Conservation (phyloP, 1,140 invertebrate species). For the Leptoteleia sp. region DNA sequence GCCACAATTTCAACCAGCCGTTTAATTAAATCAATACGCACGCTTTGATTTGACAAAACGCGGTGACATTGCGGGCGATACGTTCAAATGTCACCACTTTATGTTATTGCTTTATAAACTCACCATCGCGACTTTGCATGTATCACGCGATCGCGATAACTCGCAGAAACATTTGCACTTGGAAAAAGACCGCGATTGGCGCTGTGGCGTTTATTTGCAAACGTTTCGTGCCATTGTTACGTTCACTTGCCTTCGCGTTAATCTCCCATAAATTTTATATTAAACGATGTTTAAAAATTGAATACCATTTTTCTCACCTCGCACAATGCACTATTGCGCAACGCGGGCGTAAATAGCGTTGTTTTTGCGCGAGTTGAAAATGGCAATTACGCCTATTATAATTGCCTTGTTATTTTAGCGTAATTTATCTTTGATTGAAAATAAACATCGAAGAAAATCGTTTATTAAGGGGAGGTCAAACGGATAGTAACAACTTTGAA, state of each 20-base stretch:
- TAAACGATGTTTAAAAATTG: too few species aligned
- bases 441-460: too few species aligned
- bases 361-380: too few species aligned
- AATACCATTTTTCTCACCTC: too few species aligned
- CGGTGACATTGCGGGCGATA: slow-evolving; percentile 4
- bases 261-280: background rate
- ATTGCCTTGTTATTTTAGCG: too few species aligned
- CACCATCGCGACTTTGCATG: slow-evolving; percentile 28
- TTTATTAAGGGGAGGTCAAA: too few species aligned
- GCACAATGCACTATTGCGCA: too few species aligned
- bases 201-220: slow-evolving; percentile 34
- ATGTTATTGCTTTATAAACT: slow-evolving; percentile 29
- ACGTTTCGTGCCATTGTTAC: slow-evolving; percentile 14
- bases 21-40: slow-evolving; percentile 4
- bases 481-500: too few species aligned
- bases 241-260: slow-evolving; percentile 6
- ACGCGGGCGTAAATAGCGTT: too few species aligned
- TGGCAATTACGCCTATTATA: too few species aligned
- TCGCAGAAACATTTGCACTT: slow-evolving; percentile 12
- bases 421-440: too few species aligned
- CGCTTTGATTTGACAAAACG: slow-evolving; percentile 6
- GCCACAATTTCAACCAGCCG: slow-evolving; percentile 3
- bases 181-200: slow-evolving; percentile 23
- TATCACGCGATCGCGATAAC: slow-evolving; percentile 46
- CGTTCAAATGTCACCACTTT: slow-evolving; percentile 31